Evolutionary conservation across 2,888 invertebrate genomes (phyloP).

Genomic region (Fabriciana adippe): DNA sequence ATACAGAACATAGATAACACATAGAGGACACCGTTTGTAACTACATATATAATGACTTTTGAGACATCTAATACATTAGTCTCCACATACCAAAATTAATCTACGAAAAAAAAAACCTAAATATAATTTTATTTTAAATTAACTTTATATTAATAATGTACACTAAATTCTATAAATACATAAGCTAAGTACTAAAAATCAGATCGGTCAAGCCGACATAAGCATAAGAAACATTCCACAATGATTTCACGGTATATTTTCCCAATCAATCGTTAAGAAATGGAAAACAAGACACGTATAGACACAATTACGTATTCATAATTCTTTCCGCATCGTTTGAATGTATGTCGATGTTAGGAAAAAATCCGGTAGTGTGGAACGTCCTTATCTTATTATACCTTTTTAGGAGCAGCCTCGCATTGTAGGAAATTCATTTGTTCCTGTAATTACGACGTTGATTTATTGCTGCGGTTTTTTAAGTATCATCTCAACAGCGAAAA

Average conservation of each 20-base stretch:
- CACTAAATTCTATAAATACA: too few species aligned
- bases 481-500: too few species aligned
- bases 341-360: conserved; percentile 21
- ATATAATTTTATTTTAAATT: too few species aligned
- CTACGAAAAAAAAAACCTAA: too few species aligned
- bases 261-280: conserved; percentile 30
- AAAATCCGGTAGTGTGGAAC: conserved; percentile 26
- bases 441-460: not conserved
- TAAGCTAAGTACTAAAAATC: too few species aligned
- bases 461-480: not conserved
- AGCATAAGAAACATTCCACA: conserved; percentile 12
- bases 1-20: too few species aligned
- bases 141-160: too few species aligned
- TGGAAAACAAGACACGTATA: conserved; percentile 30
- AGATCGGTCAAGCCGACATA: too few species aligned
- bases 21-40: too few species aligned
- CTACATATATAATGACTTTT: too few species aligned
- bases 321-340: conserved; percentile 32
- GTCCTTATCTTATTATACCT: conserved; percentile 26
- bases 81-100: too few species aligned
- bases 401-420: conserved; percentile 21
- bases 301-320: conserved; percentile 31
- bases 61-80: too few species aligned
- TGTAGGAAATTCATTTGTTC: conserved; percentile 11
- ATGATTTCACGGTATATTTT: conserved; percentile 27